These are phyloP conservation scores for Rhinoderma darwinii DNA, from an alignment of 2,113 vertebrate species.

Conservation along the genomic window DNA sequence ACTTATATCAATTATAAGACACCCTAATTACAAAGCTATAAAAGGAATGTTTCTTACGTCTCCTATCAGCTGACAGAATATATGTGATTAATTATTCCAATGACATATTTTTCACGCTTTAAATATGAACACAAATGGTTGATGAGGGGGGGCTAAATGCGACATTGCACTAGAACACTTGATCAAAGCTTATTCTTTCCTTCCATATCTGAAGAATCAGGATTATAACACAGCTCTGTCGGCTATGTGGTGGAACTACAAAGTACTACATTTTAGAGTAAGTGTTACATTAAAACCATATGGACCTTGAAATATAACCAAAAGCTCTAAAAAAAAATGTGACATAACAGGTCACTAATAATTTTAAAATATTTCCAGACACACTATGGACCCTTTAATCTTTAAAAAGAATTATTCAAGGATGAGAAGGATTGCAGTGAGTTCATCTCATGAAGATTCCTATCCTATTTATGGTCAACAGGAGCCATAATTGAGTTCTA, in stretches of 20 bases:
- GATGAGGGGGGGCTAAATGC: too few species aligned
- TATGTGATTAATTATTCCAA: too few species aligned
- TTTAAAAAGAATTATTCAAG: too few species aligned
- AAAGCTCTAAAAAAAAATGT: not conserved
- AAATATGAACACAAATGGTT: too few species aligned
- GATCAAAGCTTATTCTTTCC: not conserved
- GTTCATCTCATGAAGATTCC: not conserved
- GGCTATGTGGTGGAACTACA: too few species aligned
- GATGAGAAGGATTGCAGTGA: not conserved
- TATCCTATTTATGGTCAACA: not conserved
- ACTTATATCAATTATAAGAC: too few species aligned
- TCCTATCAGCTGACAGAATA: too few species aligned
- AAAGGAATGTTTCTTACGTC: too few species aligned
- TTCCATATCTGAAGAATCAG: not conserved
- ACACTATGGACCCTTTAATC: not conserved
- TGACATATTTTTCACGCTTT: too few species aligned
- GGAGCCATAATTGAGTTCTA: too few species aligned
- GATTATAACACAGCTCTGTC: too few species aligned
- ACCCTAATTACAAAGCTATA: too few species aligned
- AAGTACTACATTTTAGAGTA: not conserved
- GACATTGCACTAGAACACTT: not conserved
- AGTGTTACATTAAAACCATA: not conserved
- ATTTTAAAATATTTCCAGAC: slow-evolving; percentile 1
- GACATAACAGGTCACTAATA: not conserved
- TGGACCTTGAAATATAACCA: not conserved